Evolutionary conservation across 2,113 vertebrate genomes (phyloP).

Genomic region (Chamaetylas fuelleborni): DNA sequence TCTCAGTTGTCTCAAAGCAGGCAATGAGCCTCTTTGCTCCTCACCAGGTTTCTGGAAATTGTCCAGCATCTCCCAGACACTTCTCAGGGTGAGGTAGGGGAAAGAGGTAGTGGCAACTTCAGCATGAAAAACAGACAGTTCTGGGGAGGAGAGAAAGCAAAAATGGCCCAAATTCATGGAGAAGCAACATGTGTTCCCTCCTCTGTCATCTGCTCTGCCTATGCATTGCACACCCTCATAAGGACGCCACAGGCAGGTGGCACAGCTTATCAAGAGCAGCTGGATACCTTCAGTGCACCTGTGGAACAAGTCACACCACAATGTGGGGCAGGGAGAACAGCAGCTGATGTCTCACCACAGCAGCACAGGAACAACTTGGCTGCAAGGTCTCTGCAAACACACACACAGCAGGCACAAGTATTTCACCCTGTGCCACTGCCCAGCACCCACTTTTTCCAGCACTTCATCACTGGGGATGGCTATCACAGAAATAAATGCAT

Average conservation of each 20-base stretch:
- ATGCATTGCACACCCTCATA: accelerated
- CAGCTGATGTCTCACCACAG: neutral
- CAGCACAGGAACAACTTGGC: accelerated
- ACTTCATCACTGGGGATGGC: neutral
- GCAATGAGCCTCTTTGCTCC: neutral
- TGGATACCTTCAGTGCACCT: neutral
- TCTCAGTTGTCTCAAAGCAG: neutral
- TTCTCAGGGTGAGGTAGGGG: accelerated
- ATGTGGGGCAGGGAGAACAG: neutral
- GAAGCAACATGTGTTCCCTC: neutral
- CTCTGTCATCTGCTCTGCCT: neutral
- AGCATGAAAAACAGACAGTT: neutral
- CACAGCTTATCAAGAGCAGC: neutral
- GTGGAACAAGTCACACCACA: neutral
- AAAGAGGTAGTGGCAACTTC: neutral
- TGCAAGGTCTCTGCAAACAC: neutral
- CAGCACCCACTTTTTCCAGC: neutral
- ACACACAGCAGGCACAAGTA: neutral
- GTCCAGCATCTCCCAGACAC: neutral
- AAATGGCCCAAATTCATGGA: accelerated
- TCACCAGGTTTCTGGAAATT: neutral
- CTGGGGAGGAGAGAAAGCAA: neutral
- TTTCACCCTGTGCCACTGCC: neutral
- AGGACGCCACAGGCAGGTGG: neutral
- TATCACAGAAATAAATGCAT: neutral